Conservation (phyloP, 2,888 invertebrate genomes). For the Cheilosia vernalis region DNA sequence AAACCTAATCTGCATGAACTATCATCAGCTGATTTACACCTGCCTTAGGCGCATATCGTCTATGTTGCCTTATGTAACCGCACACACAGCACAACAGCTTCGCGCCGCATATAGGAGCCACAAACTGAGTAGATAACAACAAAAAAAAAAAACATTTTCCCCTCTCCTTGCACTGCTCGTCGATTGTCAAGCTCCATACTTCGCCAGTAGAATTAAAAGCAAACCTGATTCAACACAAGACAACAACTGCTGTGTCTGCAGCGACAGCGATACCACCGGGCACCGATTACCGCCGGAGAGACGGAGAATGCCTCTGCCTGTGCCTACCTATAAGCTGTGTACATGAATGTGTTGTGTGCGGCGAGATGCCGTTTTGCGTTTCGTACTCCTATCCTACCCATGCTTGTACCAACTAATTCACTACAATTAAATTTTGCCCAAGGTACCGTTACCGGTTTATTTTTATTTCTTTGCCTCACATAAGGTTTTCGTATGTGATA, state of each 20-base stretch:
- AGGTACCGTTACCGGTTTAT: constrained; percentile 62
- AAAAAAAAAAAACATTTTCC: neutral
- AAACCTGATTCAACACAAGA: constrained; percentile 59
- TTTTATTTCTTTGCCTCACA: constrained; percentile 5
- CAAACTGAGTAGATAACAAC: constrained; percentile 39
- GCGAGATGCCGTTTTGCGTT: constrained; percentile 37
- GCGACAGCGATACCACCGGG: constrained; percentile 23
- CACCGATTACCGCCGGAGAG: constrained; percentile 8
- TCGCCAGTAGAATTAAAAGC: constrained; percentile 45
- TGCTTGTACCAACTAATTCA: constrained; percentile 56
- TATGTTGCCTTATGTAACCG: constrained; percentile 58
- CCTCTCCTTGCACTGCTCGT: neutral
- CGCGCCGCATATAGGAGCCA: constrained; percentile 8
- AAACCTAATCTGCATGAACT: constrained; percentile 60
- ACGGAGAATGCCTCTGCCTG: neutral
- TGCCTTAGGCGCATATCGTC: constrained; percentile 54
- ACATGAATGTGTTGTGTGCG: constrained; percentile 24
- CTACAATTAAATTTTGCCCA: constrained; percentile 62
- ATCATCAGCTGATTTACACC: constrained; percentile 70
- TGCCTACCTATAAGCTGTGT: constrained; percentile 14
- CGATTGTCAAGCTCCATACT: neutral
- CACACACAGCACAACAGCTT: constrained; percentile 40
- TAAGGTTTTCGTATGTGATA: constrained; percentile 12
- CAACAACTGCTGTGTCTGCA: constrained; percentile 25
- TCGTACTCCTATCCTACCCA: constrained; percentile 31